phyloP scores from a whole-genome alignment of 2,113 vertebrate species.

The Montifringilla adamsi region DNA sequence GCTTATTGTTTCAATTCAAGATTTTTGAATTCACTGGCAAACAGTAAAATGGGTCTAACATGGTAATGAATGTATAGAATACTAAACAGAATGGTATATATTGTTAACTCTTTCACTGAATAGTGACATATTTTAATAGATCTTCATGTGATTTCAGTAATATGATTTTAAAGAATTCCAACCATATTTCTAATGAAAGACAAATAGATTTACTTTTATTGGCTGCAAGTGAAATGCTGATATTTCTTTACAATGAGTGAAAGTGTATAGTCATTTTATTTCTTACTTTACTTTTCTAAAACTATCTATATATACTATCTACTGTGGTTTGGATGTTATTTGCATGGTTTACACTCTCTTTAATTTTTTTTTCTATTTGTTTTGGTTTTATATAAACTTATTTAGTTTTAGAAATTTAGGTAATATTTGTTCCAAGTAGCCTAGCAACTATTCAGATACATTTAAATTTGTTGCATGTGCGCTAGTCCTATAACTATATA shows the following conservation, averaged over 20 bases:
- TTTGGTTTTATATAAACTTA: not conserved
- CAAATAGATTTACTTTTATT: not conserved
- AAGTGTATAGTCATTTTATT: not conserved
- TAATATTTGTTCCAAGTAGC: not conserved
- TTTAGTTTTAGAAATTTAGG: not conserved
- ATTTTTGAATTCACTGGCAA: not conserved
- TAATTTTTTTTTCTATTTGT: not conserved
- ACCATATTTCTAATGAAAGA: not conserved
- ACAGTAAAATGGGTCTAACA: not conserved
- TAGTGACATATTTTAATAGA: not conserved
- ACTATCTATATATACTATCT: not conserved
- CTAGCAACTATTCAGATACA: not conserved
- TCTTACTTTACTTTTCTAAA: not conserved
- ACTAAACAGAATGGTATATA: not conserved
- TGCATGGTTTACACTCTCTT: not conserved
- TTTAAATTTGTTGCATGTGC: not conserved
- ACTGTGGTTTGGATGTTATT: not conserved
- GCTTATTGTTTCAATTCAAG: not conserved
- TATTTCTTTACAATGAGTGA: not conserved
- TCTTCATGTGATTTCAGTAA: not conserved
- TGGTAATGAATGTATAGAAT: not conserved
- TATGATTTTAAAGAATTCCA: not conserved
- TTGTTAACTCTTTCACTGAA: not conserved
- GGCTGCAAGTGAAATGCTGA: fast-evolving
- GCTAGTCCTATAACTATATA: not conserved